Percentiles rank a stretch among this genome's conserved stretches.
Evolutionary conservation across 2,113 vertebrate genomes (phyloP).

Genomic region (human): GRCh38 chr7:121558501-121559000

Average conservation of each 20-base stretch:
- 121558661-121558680: neutral
- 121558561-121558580: neutral
- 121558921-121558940: neutral
- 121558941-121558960: neutral
- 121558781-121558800: neutral
- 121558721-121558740: neutral
- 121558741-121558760: neutral
- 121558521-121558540: neutral
- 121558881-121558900: neutral
- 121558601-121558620: neutral
- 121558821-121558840: neutral
- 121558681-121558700: neutral
- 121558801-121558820: neutral
- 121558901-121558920: neutral
- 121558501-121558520: neutral
- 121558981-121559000: too few species aligned
- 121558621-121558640: neutral
- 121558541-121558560: neutral
- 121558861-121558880: neutral
- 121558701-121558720: neutral
- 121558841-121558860: neutral
- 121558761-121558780: neutral
- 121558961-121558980: neutral
- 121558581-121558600: neutral
- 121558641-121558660: neutral